phyloP scores from a whole-genome alignment of 2,888 invertebrate genomes.

The Kryphioiulus occultus region DNA sequence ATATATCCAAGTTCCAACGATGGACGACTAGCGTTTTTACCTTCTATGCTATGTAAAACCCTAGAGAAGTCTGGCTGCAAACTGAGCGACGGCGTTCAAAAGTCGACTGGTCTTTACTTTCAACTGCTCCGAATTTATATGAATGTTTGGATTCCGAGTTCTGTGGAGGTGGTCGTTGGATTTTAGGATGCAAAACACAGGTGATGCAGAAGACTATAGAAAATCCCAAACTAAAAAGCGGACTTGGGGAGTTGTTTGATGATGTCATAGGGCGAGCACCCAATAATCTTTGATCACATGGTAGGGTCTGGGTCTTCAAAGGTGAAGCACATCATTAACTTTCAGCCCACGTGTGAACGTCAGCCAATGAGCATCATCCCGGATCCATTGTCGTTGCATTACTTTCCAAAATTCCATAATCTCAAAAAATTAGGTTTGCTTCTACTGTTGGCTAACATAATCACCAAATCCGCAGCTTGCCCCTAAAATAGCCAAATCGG shows the following conservation, averaged over 20 bases:
- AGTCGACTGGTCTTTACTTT: background rate
- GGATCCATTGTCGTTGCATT: conserved; percentile 24
- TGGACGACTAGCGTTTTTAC: background rate
- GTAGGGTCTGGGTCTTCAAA: background rate
- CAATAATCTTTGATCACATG: conserved; percentile 30
- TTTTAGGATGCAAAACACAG: background rate
- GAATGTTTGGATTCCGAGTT: background rate
- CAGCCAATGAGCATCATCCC: background rate
- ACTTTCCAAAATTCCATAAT: conserved; percentile 18
- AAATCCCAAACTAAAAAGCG: conserved; percentile 10
- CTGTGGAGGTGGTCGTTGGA: background rate
- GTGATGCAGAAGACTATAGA: background rate
- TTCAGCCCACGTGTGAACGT: conserved; percentile 15
- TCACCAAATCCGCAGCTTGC: background rate
- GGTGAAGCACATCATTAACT: conserved; percentile 12
- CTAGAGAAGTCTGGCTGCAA: conserved; percentile 14
- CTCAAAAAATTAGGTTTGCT: background rate
- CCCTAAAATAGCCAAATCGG: background rate
- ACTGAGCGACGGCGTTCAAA: background rate
- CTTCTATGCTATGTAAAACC: background rate
- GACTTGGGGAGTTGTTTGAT: background rate
- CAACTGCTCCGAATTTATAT: conserved; percentile 3
- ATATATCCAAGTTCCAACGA: background rate
- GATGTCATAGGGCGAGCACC: conserved; percentile 18
- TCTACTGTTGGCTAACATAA: background rate